phyloP scores from a whole-genome alignment of 2,797 vertebrate species.

The Diplodus puntazzo region DNA sequence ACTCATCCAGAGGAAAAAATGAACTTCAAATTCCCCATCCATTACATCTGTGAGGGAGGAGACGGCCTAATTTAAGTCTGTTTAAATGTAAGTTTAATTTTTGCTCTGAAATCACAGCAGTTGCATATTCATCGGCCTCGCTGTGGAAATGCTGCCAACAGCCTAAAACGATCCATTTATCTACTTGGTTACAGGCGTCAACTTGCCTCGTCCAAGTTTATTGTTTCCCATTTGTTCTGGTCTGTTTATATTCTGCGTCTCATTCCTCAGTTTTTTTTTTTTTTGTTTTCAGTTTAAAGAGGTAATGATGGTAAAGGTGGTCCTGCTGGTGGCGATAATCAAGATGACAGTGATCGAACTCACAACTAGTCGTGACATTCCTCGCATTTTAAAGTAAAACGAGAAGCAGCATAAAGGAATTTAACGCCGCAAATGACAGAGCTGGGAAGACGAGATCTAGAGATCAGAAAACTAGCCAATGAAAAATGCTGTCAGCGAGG shows the following conservation, averaged over 20 bases:
- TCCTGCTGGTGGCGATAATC: conserved; percentile 2
- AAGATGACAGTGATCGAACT: neutral
- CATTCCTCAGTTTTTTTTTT: conserved; percentile 11
- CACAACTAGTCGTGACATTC: conserved; percentile 11
- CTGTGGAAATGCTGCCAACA: conserved; percentile 37
- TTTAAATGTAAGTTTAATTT: conserved; percentile 30
- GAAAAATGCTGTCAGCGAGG: conserved; percentile 35
- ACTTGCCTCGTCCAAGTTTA: conserved; percentile 41
- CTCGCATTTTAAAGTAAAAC: conserved; percentile 10
- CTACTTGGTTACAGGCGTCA: conserved; percentile 40
- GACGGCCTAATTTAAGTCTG: conserved; percentile 33
- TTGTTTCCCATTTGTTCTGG: conserved; percentile 52
- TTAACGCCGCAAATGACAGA: neutral
- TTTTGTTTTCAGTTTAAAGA: neutral
- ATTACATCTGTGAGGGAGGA: conserved; percentile 35
- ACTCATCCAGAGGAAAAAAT: conserved; percentile 37
- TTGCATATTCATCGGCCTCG: conserved; percentile 49
- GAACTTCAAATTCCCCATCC: conserved; percentile 33
- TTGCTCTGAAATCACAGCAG: conserved; percentile 45
- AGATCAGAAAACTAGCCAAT: conserved; percentile 18
- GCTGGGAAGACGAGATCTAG: conserved; percentile 7
- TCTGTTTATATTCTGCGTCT: conserved; percentile 34
- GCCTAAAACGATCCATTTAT: conserved; percentile 47
- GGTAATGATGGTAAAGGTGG: neutral
- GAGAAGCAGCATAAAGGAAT: conserved; percentile 1